Base-by-base conservation (phyloP, 37 sponge, comb jelly and placozoan genomes). In the Dysidea cf. avara region DNA sequence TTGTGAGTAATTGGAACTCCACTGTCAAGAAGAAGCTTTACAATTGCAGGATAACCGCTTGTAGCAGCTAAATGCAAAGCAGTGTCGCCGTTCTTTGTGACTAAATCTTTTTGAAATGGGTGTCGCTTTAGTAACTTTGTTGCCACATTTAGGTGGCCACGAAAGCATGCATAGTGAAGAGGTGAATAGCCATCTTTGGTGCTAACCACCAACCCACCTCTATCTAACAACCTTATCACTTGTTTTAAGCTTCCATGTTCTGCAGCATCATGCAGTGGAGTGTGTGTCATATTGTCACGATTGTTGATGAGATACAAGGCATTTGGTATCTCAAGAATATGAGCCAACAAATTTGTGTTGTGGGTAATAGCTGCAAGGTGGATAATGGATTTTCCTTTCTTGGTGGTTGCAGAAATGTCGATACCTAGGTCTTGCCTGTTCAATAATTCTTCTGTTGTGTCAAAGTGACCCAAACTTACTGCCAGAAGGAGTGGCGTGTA, bases 141-240 rank as follows among this genome's bases (percentile, higher is more conserved):
- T 3, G 90, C 71, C 46, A 57, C 56, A 3, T 58, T 52, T 20
- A 63, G 28, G 22, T 83, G 77, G 25, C 92, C 92, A 18, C 21
- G 25, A 4, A 3, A 0, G 39, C 83, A 81, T 38, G 95, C 91
- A 59, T 25, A 28, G 34, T 78, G 50, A 64, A 94, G 83, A 35
- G 95, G 88, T 28, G 87, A 84, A 22, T 33, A 32, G 7, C 95
- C 95, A 13, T 0, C 16, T 40, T 75, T 47, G 61, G 81, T 84
- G 22, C 68, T 79, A 66, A 83, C 88, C 38, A 87, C 17, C 74
- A 94, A 76, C 20, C 92, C 95, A 50, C 95, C 95, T 32, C 80
- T 73, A 18, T 68, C 46, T 0, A 94, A 78, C 1, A 94, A 75
- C 28, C 90, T 37, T 39, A 87, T 85, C 2, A 87, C 75, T 22